These are phyloP conservation scores for Montipora sp. DNA, from an alignment of 64 coral and sea anemone genomes.

Conservation along the genomic window DNA sequence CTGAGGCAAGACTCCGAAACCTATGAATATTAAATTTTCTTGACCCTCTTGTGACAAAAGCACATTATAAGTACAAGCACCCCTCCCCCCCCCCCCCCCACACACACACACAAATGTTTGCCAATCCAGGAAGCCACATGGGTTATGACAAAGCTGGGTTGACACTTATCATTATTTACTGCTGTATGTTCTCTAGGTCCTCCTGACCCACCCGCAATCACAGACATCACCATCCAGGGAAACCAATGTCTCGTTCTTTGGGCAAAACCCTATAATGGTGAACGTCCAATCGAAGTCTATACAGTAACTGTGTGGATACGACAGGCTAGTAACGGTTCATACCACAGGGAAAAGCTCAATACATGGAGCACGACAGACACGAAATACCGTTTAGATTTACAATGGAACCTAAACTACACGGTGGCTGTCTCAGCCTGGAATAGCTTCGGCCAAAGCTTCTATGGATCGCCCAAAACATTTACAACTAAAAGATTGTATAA, in stretches of 20 bases:
- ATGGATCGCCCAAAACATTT: not conserved
- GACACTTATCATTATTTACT: too few species aligned
- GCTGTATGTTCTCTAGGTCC: not conserved
- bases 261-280: constrained; percentile 4
- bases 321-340: not conserved
- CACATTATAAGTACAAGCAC: too few species aligned
- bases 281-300: not conserved
- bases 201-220: not conserved
- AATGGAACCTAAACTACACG: not conserved
- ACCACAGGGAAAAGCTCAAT: not conserved
- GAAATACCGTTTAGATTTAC: not conserved
- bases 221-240: constrained; percentile 10
- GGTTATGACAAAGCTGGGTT: too few species aligned
- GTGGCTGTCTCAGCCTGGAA: constrained; percentile 24
- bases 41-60: too few species aligned
- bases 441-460: not conserved
- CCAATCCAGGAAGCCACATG: too few species aligned
- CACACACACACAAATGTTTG: too few species aligned
- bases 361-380: not conserved
- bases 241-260: not conserved
- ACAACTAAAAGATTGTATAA: not conserved
- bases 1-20: too few species aligned
- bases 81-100: too few species aligned
- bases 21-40: too few species aligned
- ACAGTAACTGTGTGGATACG: not conserved